Base-by-base conservation (phyloP, 1,140 invertebrate genomes). In the Drosophila watanabei region DNA sequence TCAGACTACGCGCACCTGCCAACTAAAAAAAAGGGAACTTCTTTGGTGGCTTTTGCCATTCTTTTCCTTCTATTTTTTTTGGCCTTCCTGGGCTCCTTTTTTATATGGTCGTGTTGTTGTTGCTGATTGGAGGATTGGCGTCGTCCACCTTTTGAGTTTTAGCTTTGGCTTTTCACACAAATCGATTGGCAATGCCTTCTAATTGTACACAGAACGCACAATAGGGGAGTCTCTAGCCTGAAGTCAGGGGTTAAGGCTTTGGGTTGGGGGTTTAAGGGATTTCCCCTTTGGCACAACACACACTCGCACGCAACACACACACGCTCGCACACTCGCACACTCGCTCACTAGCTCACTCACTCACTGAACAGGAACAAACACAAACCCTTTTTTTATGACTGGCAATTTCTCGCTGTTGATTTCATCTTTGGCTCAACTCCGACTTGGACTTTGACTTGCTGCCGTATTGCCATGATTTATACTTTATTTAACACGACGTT, bases 181-280 rank as follows among this genome's bases (percentile, higher is more conserved):
- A 89, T 89, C 85, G 85, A 89, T 89, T 89, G 85, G 85, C 85
- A 89, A 89, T 90, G 85, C 85, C 85, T 89, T 84, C 86, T 89
- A 89, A 89, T 89, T 89, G 85, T 89, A 89, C 85, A 88, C 85
- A 79, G 54, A 57, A 84, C 64, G 65, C 69, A 70, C 70, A 78
- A 60, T 78, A 70, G 73, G 79, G 77, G 77, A 65, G 77, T 64
- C 37, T 73, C 28, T 79, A 52, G 79, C 37, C 37, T 24, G 43
- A n/a, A 45, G 64, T 64, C 43, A 51, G 60, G 37, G 48, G 46
- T 49, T 48, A 41, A 28, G 32, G 62, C 62, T 45, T 41, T 33
- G 13, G 5, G 48, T 4, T 7, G 63, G 57, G 43, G 49, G 14
- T 48, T 33, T n/a, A 64, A 64, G 70, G 57, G 72, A 30, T 73